These are phyloP conservation scores for Morelia viridis DNA, from an alignment of 2,797 vertebrate species.

Conservation along the genomic window DNA sequence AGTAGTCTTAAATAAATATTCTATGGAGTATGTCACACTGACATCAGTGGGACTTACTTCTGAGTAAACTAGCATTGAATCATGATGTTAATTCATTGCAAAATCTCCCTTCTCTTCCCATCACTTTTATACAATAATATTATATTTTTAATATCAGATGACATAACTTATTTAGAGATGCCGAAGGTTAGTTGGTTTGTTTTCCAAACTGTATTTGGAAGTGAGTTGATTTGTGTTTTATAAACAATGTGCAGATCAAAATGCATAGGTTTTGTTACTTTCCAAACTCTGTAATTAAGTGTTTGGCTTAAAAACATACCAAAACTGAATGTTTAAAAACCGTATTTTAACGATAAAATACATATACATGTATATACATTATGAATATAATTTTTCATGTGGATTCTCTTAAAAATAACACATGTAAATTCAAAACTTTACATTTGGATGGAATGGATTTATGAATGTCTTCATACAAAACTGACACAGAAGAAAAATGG, in stretches of 20 bases:
- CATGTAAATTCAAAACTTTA: not conserved
- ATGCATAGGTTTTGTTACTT: not conserved
- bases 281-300: not conserved
- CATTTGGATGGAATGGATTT: not conserved
- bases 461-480: not conserved
- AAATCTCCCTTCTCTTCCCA: not conserved
- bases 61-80: not conserved
- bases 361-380: not conserved
- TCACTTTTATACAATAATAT: not conserved
- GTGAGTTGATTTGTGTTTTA: not conserved
- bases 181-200: not conserved
- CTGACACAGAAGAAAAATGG: not conserved
- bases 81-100: not conserved
- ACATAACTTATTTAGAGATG: not conserved
- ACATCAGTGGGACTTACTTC: not conserved
- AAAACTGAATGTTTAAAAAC: not conserved
- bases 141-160: not conserved
- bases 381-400: not conserved
- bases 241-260: not conserved
- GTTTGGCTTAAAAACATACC: not conserved
- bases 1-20: not conserved
- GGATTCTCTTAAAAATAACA: not conserved
- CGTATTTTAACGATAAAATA: not conserved
- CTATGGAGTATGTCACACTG: not conserved
- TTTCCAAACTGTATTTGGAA: not conserved